These are phyloP conservation scores for Ctenoplectra terminalis DNA, from an alignment of 1,140 invertebrate species.

Conservation along the genomic window DNA sequence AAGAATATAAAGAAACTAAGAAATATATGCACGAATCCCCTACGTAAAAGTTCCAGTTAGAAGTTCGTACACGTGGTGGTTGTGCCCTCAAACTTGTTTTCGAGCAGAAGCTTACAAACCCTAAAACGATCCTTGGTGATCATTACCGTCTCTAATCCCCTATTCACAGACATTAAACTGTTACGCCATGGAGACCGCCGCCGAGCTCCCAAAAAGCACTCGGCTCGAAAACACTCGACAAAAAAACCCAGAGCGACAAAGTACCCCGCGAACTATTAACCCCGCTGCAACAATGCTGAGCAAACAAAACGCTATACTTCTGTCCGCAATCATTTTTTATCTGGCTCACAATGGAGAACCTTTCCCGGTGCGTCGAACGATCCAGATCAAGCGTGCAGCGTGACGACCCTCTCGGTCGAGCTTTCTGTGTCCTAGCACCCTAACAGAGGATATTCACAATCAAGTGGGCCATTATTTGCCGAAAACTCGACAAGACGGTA, in stretches of 20 bases:
- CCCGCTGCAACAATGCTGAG: slow-evolving; percentile 49
- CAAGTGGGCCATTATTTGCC: slow-evolving; percentile 72
- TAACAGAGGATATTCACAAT: slow-evolving; percentile 66
- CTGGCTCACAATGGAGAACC: slow-evolving; percentile 30
- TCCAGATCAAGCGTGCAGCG: slow-evolving; percentile 49
- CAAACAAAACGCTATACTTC: slow-evolving; percentile 61
- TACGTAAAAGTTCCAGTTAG: slow-evolving; percentile 17
- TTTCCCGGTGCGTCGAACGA: slow-evolving; percentile 49
- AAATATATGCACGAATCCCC: too few relatives aligned
- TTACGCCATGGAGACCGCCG: neutral
- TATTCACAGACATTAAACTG: slow-evolving; percentile 50
- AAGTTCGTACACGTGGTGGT: neutral
- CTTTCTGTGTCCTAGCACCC: slow-evolving; percentile 39
- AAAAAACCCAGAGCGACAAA: slow-evolving; percentile 36
- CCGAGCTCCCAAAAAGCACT: neutral
- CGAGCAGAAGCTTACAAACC: slow-evolving; percentile 9
- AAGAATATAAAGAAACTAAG: neutral
- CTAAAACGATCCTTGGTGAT: slow-evolving; percentile 39
- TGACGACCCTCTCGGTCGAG: slow-evolving; percentile 39
- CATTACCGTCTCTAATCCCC: slow-evolving; percentile 51
- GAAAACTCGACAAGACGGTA: slow-evolving; percentile 53
- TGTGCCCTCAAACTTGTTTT: slow-evolving; percentile 10
- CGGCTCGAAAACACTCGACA: slow-evolving; percentile 33
- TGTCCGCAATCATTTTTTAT: slow-evolving; percentile 65
- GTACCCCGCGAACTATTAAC: slow-evolving; percentile 59